Base-by-base conservation (phyloP, 2,113 vertebrate genomes). In the Eira barbara region DNA sequence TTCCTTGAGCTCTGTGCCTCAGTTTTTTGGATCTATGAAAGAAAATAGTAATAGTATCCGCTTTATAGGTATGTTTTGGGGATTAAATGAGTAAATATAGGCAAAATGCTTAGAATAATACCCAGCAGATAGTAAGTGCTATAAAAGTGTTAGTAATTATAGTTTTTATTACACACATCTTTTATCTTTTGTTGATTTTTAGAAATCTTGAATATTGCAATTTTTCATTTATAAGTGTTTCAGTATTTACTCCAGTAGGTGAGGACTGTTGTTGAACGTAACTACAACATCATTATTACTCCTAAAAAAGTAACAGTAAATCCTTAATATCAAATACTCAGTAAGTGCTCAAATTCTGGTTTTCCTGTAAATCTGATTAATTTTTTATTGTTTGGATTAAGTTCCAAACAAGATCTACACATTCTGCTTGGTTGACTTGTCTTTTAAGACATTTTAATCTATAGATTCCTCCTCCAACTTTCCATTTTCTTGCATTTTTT, bases 91-190 rank as follows among this genome's bases (percentile, higher is more conserved):
- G 17, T 94, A 42, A 67, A 17, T 80, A 34, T 45, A 69, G 47
- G 23, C 52, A 91, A 82, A 86, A 78, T 78, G 49, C 67, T 91
- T 87, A 94, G 31, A 86, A 81, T 57, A 81, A 82, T 87, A 94
- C 13, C 39, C 67, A 69, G 17, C n/a, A 95, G n/a, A 25, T 45
- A 71, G 39, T 84, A 79, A 78, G 39, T 83, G 29, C 45, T 92
- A 20, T 61, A 9, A 80, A 79, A 34, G 15, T 59, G 21, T 90
- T 90, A 74, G 34, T 34, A 84, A 52, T 78, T 79, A 29, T 71
- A 27, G 20, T 69, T 74, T 36, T 65, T 52, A 94, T 79, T 71
- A 84, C 63, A 67, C 34, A 47, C 84, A 7, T 39, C 47, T 87
- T 78, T 80, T 63, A 61, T 71, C 74, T 47, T 89, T 55, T 69